Base-by-base conservation (phyloP, 2,797 vertebrate species). In the Anas bernieri region DNA sequence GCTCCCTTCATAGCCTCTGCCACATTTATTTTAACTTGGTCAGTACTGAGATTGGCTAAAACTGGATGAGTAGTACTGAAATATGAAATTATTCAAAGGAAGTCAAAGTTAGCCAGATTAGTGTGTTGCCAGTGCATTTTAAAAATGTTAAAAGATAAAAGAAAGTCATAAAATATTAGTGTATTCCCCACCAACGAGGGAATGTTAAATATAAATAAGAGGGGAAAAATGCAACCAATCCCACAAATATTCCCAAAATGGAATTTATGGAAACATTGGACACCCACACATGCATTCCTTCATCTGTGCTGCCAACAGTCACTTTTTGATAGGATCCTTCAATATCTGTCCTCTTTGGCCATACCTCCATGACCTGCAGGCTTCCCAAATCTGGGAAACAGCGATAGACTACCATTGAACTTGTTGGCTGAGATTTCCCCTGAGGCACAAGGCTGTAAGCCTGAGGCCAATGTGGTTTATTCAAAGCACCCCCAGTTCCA, bases 401-500 rank as follows among this genome's bases (percentile, higher is more conserved):
- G 35, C 39, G 88, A 66, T 15, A 81, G 31, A 30, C 56, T n/a
- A 67, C 55, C 43, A 76, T 18, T 75, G 67, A 39, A 74, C 69
- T 33, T 59, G 17, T 82, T 86, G 55, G 35, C 25, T 82, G 54
- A 17, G 46, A 89, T 95, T 97, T 96, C 74, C 86, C 52, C 55
- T 17, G 66, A 41, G 50, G 14, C 14, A 56, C 12, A 35, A 79
- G 28, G 6, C 45, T 96, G 39, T 85, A 77, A 92, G 61, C 6
- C 41, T 79, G 17, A 9, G 41, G 43, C 58, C 77, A 41, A 5
- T 26, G 46, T 70, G 31, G 17, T 45, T 96, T 94, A 45, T 80
- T 95, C 76, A 92, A 96, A 95, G 78, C 15, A 52, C 75, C 64
- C 95, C 92, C 46, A 54, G 85, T 83, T 92, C 23, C 45, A 61